Percentiles rank a stretch among this genome's conserved stretches.
Evolutionary conservation across 2,797 vertebrate species (phyloP).

Genomic region (Parotocinclus haroldoi): DNA sequence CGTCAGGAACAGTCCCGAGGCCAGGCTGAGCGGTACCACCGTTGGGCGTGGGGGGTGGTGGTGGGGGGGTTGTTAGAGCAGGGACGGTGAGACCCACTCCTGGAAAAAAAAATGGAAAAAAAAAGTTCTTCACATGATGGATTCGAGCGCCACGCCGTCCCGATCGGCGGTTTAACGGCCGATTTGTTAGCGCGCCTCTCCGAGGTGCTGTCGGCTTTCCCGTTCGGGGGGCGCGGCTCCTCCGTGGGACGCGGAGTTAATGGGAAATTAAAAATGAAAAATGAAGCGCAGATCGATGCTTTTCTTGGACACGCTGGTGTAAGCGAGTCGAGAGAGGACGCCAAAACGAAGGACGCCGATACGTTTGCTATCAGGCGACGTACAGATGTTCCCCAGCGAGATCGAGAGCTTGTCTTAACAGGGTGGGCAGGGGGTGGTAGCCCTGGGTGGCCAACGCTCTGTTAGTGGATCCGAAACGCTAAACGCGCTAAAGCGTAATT

Average conservation of each 20-base stretch:
- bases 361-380: constrained; percentile 17
- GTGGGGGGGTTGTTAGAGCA: too few species aligned
- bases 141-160: constrained; percentile 8
- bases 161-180: constrained; percentile 26
- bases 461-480: too few species aligned
- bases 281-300: constrained; percentile 41
- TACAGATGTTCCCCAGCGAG: too few species aligned
- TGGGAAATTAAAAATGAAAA: constrained; percentile 48
- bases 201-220: constrained; percentile 40
- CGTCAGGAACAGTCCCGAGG: too few species aligned
- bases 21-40: too few species aligned
- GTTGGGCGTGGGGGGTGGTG: too few species aligned
- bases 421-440: too few species aligned
- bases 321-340: constrained; percentile 23
- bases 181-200: constrained; percentile 47
- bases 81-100: too few species aligned
- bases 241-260: constrained; percentile 41
- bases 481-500: too few species aligned
- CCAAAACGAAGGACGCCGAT: constrained; percentile 32
- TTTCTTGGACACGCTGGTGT: constrained; percentile 37
- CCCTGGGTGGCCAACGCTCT: too few species aligned
- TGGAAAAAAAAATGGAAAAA: too few species aligned
- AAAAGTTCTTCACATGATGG: constrained; percentile 6
- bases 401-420: too few species aligned
- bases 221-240: constrained; percentile 12